phyloP scores from a whole-genome alignment of 2,888 invertebrate species.

The Drosophila paracracens region DNA sequence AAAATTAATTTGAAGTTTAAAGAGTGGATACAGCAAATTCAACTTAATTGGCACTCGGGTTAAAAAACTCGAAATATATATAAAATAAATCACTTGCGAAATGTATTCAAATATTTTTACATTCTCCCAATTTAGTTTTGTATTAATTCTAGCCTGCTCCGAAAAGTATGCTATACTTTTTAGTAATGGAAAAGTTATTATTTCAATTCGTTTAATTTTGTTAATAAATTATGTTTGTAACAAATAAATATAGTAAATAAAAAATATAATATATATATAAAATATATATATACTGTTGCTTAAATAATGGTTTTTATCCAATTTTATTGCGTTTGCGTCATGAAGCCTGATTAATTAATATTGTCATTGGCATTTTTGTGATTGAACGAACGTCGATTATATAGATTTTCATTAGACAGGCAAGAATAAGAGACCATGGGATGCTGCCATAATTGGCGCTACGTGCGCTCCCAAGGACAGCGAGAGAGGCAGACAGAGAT shows the following conservation, averaged over 20 bases:
- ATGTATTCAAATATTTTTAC: not conserved
- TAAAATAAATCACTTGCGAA: not conserved
- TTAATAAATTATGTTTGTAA: not conserved
- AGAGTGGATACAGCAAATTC: not conserved
- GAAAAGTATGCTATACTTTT: constrained; percentile 15
- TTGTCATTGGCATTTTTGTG: constrained; percentile 24
- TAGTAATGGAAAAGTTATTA: accelerated
- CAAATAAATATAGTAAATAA: not conserved
- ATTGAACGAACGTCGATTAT: constrained; percentile 39
- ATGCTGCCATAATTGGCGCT: constrained; percentile 47
- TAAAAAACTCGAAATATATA: not conserved
- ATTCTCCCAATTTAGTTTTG: not conserved
- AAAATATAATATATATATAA: not conserved
- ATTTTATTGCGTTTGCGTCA: constrained; percentile 20
- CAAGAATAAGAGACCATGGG: not conserved
- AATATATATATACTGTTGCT: not conserved
- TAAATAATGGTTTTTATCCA: too few species aligned
- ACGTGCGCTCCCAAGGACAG: constrained; percentile 34
- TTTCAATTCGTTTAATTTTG: not conserved
- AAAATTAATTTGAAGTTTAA: not conserved
- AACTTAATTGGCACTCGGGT: not conserved
- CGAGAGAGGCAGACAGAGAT: not conserved
- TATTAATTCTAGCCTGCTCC: not conserved
- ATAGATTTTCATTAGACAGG: constrained; percentile 38
- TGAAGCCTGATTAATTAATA: constrained; percentile 17